Percentiles rank a stretch among this genome's conserved stretches.
Evolutionary conservation across 2,888 invertebrate species (phyloP).

Genomic region (Candidula unifasciata): DNA sequence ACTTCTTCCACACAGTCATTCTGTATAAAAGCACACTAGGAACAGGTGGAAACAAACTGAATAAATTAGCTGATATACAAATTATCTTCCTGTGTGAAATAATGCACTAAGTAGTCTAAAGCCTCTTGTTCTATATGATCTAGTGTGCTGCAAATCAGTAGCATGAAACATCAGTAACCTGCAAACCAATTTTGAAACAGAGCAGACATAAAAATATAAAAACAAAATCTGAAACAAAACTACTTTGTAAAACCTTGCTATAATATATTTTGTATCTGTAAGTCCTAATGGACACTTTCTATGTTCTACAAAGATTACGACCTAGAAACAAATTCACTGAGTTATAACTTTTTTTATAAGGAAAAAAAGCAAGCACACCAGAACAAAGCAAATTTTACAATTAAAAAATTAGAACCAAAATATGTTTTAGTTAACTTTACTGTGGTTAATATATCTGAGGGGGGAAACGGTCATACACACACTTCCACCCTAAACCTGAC

Average conservation of each 20-base stretch:
- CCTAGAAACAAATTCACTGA: too few relatives aligned
- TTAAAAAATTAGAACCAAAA: too few relatives aligned
- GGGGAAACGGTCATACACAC: too few relatives aligned
- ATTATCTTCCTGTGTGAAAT: neutral
- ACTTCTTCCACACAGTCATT: slow-evolving; percentile 5
- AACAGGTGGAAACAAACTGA: neutral
- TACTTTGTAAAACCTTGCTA: too few relatives aligned
- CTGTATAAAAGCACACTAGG: neutral
- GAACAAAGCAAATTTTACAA: too few relatives aligned
- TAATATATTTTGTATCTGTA: too few relatives aligned
- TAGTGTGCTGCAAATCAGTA: neutral
- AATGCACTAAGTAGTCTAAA: neutral
- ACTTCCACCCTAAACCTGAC: neutral
- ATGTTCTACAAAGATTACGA: too few relatives aligned
- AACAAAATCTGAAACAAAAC: neutral
- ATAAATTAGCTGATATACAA: neutral
- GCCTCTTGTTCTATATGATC: neutral
- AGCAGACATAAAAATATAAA: neutral
- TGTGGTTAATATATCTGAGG: too few relatives aligned
- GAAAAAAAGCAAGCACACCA: too few relatives aligned
- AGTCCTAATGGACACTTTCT: too few relatives aligned
- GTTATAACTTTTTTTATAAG: too few relatives aligned
- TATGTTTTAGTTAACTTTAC: too few relatives aligned
- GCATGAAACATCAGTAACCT: neutral
- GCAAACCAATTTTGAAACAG: neutral